Percentiles rank a stretch among this genome's conserved stretches.
phyloP scores from a whole-genome alignment of 2,797 vertebrate genomes.

The Protonibea diacanthus region DNA sequence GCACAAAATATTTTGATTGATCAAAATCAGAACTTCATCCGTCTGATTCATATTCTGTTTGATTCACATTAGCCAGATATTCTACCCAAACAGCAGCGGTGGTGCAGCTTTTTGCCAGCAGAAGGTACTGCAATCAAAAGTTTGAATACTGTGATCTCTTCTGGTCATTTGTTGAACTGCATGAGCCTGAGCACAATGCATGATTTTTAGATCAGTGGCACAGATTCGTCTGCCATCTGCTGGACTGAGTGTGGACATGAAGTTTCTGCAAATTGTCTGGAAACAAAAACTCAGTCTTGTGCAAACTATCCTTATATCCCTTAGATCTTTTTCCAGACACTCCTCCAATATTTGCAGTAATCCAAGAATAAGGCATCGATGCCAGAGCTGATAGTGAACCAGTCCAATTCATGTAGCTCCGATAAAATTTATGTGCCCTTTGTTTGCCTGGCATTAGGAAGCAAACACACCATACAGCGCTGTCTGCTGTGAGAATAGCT shows the following conservation, averaged over 20 bases:
- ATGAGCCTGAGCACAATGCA: not conserved
- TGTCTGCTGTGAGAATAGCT: conserved; percentile 63
- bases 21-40: no score
- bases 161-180: conserved; percentile 67
- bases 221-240: conserved; percentile 63
- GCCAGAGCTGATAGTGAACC: conserved; percentile 57
- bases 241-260: conserved; percentile 16
- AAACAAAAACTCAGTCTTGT: not conserved
- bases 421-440: conserved; percentile 59
- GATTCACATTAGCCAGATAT: no score
- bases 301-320: not conserved
- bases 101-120: not conserved
- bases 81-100: no score
- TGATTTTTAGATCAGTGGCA: conserved; percentile 9
- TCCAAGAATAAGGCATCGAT: conserved; percentile 40
- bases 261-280: not conserved
- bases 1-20: not conserved
- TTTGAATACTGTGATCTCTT: conserved; percentile 65
- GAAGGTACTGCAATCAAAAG: conserved; percentile 29
- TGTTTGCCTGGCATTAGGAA: conserved; percentile 65
- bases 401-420: conserved; percentile 28
- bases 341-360: conserved; percentile 11
- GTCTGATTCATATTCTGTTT: no score
- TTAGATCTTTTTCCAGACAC: conserved; percentile 4
- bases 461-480: conserved; percentile 38